Evolutionary conservation across 1,140 invertebrate species (phyloP), one percentile per base, ranked within the genome.

Genomic region (Drosophila jambulina): DNA sequence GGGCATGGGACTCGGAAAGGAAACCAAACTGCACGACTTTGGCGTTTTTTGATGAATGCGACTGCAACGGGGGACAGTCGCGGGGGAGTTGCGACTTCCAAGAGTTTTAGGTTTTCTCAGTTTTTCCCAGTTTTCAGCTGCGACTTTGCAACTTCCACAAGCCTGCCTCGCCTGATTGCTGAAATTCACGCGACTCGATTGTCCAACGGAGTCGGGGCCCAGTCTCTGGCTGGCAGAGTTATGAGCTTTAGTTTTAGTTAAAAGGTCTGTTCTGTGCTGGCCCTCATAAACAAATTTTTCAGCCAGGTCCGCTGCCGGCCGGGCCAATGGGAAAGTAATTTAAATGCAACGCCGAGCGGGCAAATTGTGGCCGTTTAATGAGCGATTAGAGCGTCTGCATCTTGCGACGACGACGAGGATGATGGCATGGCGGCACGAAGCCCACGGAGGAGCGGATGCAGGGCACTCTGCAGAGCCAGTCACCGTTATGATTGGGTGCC

Each of bases 221-320:
- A 45, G 46, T 54, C 42, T n/a, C n/a, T n/a, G 63, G 48, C 17
- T 36, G 53, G 40, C 42, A 61, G 75, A 87, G 83, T 83, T 87
- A 88, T 87, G 83, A 87, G 83, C 72, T 87, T 87, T 78, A 87
- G 83, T 88, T 87, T 87, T 87, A 87, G 83, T 87, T 87, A 87
- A 87, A 87, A 87, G 83, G 83, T 81, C 63, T 65, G 46, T 42
- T 81, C 74, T 65, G 40, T 42, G 80, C 75, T 86, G 75, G 82
- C 78, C 78, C 76, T 83, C 83, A 83, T 83, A 87, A 87, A 87
- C 83, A 87, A 87, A 88, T 87, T 87, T 54, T 71, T 34, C 9
- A 76, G 53, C 51, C 59, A 36, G 40, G 42, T 58, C 21, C 38
- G 34, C 51, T 63, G 27, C 46, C 49, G 74, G 36, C 69, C 71